Percentiles rank a stretch among this genome's conserved stretches.
Evolutionary conservation across 37 sponge, comb jelly and placozoan species (phyloP).

Genomic region (Diacarnus erythraeanus): DNA sequence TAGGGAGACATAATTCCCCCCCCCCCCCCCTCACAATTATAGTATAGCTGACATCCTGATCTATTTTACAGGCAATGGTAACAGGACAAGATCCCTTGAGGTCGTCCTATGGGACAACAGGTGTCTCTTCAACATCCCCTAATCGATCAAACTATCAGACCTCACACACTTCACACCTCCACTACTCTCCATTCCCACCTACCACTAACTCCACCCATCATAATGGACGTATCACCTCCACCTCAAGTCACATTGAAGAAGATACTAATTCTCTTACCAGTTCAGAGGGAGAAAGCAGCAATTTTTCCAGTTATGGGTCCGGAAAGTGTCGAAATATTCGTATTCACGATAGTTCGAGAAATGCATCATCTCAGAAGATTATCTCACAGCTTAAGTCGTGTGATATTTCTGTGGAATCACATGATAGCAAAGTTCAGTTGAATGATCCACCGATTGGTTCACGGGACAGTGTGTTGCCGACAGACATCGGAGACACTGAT

Average conservation of each 20-base stretch:
- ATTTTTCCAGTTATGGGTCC: neutral
- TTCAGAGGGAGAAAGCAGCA: neutral
- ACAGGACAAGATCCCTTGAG: neutral
- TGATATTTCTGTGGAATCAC: neutral
- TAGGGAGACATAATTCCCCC: too few species aligned
- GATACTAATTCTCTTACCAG: neutral
- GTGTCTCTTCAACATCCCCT: too few species aligned
- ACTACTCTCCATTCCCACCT: too few species aligned
- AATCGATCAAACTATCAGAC: too few species aligned
- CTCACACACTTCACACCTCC: too few species aligned
- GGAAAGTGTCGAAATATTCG: neutral
- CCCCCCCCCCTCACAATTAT: too few species aligned
- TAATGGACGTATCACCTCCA: neutral
- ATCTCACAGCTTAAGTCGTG: neutral
- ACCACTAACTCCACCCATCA: too few species aligned
- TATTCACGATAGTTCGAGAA: neutral
- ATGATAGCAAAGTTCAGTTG: neutral
- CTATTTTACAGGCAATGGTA: neutral
- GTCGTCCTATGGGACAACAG: too few species aligned
- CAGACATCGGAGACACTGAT: neutral
- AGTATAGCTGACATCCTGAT: too few species aligned
- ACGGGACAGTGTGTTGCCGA: neutral
- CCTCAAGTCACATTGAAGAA: neutral
- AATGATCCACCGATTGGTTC: too few species aligned
- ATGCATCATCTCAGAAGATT: neutral